Percentiles rank a stretch among this genome's conserved stretches.
phyloP scores from a whole-genome alignment of 2,113 vertebrate species.

The Balaeniceps rex region DNA sequence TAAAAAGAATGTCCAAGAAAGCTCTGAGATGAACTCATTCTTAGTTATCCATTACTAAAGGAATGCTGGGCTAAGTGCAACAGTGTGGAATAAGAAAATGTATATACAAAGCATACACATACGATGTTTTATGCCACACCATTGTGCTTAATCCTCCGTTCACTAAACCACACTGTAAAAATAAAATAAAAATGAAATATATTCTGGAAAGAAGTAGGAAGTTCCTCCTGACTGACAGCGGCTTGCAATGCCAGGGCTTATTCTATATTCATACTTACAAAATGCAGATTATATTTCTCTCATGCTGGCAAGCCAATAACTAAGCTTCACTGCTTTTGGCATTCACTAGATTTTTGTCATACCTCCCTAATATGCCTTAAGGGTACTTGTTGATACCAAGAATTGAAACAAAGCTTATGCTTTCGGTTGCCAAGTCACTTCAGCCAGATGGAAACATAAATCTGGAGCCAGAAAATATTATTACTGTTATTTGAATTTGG shows the following conservation, averaged over 20 bases:
- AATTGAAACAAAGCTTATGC: constrained; percentile 70
- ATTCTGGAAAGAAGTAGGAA: constrained; percentile 43
- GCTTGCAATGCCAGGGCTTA: constrained; percentile 47
- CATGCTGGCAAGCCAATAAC: constrained; percentile 53
- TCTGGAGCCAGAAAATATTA: constrained; percentile 61
- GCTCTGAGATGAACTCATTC: not conserved
- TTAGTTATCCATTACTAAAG: not conserved
- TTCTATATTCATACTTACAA: constrained; percentile 60
- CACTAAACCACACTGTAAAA: not conserved
- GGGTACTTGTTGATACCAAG: constrained; percentile 67
- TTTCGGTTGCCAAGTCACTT: constrained; percentile 67
- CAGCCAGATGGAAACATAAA: constrained; percentile 65
- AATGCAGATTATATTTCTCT: constrained; percentile 58
- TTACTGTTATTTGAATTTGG: constrained; percentile 38
- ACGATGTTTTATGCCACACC: not conserved
- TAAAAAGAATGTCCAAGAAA: not conserved
- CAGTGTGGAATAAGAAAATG: not conserved
- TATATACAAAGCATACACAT: not conserved
- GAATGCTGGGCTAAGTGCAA: not conserved
- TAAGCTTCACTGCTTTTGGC: constrained; percentile 51
- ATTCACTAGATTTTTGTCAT: constrained; percentile 56
- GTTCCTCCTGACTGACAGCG: constrained; percentile 52
- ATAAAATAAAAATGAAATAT: constrained; percentile 41
- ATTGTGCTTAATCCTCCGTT: not conserved
- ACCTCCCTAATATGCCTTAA: constrained; percentile 70